A percentile compares a stretch with the other conserved stretches of the same genome.
Evolutionary conservation across 2,888 invertebrate genomes (phyloP).

Genomic region (Drosophila pseudotakahashii): DNA sequence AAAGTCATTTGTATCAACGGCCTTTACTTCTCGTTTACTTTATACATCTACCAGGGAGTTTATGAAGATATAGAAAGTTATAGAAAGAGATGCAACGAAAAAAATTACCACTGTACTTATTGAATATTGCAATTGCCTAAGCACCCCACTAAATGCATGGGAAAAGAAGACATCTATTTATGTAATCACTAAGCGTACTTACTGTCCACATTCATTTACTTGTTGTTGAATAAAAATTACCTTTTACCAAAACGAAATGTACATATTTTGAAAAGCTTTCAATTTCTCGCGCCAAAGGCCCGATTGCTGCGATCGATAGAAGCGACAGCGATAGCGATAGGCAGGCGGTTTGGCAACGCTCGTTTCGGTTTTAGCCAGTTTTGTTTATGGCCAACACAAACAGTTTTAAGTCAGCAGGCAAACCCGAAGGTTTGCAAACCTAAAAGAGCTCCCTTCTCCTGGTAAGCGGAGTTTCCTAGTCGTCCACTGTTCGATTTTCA

Average conservation of each 20-base stretch:
- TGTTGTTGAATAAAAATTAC: conserved; percentile 76
- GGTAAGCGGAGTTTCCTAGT: conserved; percentile 48
- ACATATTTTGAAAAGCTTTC: not conserved
- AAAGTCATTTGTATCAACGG: conserved; percentile 79
- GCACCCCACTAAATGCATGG: conserved; percentile 49
- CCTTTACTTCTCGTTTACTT: conserved; percentile 77
- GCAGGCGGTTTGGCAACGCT: conserved; percentile 5
- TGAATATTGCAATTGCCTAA: conserved; percentile 69
- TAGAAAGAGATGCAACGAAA: conserved; percentile 70
- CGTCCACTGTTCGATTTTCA: not conserved
- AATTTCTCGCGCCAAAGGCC: conserved; percentile 8
- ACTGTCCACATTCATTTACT: conserved; percentile 78
- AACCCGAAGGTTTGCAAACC: conserved; percentile 37
- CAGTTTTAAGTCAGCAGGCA: conserved; percentile 64
- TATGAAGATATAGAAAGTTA: conserved; percentile 25
- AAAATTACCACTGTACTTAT: conserved; percentile 76
- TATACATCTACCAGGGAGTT: conserved; percentile 56
- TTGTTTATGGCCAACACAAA: conserved; percentile 32
- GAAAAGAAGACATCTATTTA: conserved; percentile 63
- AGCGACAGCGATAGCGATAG: not conserved
- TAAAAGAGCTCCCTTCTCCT: not conserved
- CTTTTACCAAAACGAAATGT: conserved; percentile 60
- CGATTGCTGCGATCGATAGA: conserved; percentile 21
- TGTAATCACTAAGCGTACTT: conserved; percentile 77
- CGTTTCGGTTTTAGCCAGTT: conserved; percentile 19